phyloP scores from a whole-genome alignment of 2,797 vertebrate genomes.

The Argya squamiceps region DNA sequence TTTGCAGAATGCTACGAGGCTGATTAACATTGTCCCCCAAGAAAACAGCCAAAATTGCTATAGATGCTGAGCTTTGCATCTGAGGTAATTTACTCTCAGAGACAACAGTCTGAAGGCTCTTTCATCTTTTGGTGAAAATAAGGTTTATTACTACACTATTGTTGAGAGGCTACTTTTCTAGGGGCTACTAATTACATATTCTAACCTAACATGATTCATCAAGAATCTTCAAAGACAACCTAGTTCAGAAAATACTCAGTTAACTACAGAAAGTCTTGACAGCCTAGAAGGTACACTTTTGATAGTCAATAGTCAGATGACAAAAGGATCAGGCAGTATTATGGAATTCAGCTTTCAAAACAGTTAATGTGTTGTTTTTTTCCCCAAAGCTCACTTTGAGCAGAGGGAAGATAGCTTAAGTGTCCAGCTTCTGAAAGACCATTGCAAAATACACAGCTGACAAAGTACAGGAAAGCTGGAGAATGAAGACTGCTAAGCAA shows the following conservation, averaged over 20 bases:
- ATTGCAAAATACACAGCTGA: neutral
- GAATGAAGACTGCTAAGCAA: neutral
- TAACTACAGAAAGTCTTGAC: neutral
- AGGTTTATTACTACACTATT: neutral
- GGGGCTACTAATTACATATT: neutral
- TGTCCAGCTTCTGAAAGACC: neutral
- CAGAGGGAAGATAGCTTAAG: neutral
- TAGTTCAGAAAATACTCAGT: neutral
- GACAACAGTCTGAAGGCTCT: neutral
- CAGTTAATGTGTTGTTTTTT: neutral
- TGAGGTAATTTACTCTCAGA: neutral
- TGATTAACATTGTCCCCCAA: neutral
- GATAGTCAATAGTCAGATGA: neutral
- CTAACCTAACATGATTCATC: neutral
- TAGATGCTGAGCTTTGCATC: neutral
- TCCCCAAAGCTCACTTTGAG: neutral
- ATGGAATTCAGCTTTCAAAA: neutral
- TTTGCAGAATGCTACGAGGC: neutral
- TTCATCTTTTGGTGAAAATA: neutral
- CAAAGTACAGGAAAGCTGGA: neutral
- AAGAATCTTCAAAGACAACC: neutral
- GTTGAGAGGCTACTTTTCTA: neutral
- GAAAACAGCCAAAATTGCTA: neutral
- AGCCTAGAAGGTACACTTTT: neutral
- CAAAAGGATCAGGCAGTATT: neutral